These are phyloP conservation scores for Hofmannophila pseudospretella DNA, from an alignment of 2,888 invertebrate genomes.

Conservation along the genomic window DNA sequence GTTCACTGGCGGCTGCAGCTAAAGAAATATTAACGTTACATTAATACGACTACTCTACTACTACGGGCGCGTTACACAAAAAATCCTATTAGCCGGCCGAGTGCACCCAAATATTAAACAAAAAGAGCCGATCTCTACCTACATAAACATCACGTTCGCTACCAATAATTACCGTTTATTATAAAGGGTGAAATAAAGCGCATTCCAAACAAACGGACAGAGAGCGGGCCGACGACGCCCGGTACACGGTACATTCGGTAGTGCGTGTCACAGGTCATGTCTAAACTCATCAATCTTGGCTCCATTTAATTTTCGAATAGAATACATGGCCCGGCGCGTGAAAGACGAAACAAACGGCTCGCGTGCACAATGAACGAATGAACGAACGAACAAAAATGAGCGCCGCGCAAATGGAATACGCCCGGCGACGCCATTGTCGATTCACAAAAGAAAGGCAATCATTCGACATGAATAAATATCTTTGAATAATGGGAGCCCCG, in stretches of 20 bases:
- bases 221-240: constrained; percentile 8
- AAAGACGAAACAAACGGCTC: constrained; percentile 59
- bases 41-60: constrained; percentile 51
- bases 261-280: constrained; percentile 75
- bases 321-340: constrained; percentile 37
- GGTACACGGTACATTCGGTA: constrained; percentile 58
- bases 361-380: constrained; percentile 60
- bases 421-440: constrained; percentile 63
- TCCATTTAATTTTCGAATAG: constrained; percentile 69
- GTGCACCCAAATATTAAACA: constrained; percentile 55
- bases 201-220: constrained; percentile 52
- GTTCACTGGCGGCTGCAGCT: constrained; percentile 35
- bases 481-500: constrained; percentile 69
- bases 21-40: constrained; percentile 58
- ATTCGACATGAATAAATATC: constrained; percentile 77
- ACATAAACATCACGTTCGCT: constrained; percentile 45
- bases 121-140: constrained; percentile 45
- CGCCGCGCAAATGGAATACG: constrained; percentile 67
- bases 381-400: no score
- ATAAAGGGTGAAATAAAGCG: constrained; percentile 66
- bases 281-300: constrained; percentile 72
- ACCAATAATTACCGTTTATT: constrained; percentile 67
- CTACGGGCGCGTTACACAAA: constrained; percentile 45
- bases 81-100: constrained; percentile 64
- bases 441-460: constrained; percentile 76